These are phyloP conservation scores for Apogon talboti DNA, from an alignment of 2,797 vertebrate species.

Conservation along the genomic window DNA sequence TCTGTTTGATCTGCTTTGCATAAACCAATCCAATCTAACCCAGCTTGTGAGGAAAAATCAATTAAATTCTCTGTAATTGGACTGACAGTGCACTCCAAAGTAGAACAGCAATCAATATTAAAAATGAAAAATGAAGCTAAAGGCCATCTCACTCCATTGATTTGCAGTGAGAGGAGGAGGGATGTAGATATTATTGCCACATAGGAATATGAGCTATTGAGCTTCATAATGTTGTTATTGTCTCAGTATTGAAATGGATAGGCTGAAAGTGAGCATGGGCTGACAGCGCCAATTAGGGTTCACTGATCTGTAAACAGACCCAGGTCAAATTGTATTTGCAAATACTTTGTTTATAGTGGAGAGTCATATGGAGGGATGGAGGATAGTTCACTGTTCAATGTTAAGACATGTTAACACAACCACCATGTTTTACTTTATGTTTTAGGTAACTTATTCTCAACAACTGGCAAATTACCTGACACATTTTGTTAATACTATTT, in stretches of 20 bases:
- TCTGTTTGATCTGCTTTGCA: constrained; percentile 83
- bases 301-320: constrained; percentile 71
- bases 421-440: background rate
- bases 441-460: background rate
- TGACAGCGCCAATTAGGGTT: constrained; percentile 71
- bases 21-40: constrained; percentile 82
- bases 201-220: constrained; percentile 75
- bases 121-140: constrained; percentile 86
- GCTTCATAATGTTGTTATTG: constrained; percentile 75
- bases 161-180: constrained; percentile 71
- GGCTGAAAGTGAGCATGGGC: constrained; percentile 52
- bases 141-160: constrained; percentile 81
- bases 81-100: constrained; percentile 82
- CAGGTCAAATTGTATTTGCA: constrained; percentile 56
- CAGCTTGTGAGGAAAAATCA: constrained; percentile 82
- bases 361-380: constrained; percentile 13
- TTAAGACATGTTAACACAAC: background rate
- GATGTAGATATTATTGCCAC: constrained; percentile 75
- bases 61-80: constrained; percentile 84
- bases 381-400: background rate
- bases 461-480: background rate
- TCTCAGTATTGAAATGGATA: constrained; percentile 70
- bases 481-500: background rate
- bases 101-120: constrained; percentile 80
- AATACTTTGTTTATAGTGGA: constrained; percentile 59